A percentile compares a stretch with the other conserved stretches of the same genome.
phyloP scores from a whole-genome alignment of 35 echinoderm and acorn worm genomes.

The Nesometra sesokonis region DNA sequence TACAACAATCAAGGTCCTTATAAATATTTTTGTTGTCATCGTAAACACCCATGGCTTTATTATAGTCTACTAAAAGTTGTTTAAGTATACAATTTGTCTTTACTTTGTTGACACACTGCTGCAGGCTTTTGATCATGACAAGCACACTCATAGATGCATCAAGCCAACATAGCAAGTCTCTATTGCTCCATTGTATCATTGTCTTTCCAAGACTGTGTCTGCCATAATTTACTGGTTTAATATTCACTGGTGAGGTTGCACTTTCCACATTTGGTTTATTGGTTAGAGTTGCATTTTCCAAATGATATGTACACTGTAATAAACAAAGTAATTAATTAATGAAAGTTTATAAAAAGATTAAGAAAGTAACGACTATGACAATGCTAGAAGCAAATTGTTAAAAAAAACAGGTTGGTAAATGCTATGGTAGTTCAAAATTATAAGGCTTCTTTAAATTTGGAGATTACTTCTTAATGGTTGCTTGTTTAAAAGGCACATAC shows the following conservation, averaged over 20 bases:
- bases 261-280: background rate
- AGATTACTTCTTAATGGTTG: too few relatives aligned
- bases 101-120: slow-evolving; percentile 15
- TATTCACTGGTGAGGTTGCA: background rate
- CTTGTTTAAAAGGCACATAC: too few relatives aligned
- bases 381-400: too few relatives aligned
- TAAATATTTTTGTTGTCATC: background rate
- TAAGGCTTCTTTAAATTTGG: too few relatives aligned
- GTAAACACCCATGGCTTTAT: slow-evolving; percentile 25
- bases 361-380: too few relatives aligned
- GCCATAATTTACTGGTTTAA: background rate
- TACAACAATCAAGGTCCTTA: too few relatives aligned
- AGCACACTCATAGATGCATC: slow-evolving; percentile 58
- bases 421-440: too few relatives aligned
- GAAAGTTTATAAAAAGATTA: too few relatives aligned
- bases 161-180: slow-evolving; percentile 74
- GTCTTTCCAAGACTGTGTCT: background rate
- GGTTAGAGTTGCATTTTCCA: background rate
- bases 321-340: background rate
- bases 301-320: background rate
- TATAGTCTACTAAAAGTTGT: slow-evolving; percentile 49
- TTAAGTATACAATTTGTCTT: slow-evolving; percentile 18
- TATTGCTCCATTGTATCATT: slow-evolving; percentile 44
- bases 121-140: slow-evolving; percentile 51
- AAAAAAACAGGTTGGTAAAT: too few relatives aligned